These are phyloP conservation scores for Eremophila alpestris DNA, from an alignment of 2,797 vertebrate species.

Conservation along the genomic window DNA sequence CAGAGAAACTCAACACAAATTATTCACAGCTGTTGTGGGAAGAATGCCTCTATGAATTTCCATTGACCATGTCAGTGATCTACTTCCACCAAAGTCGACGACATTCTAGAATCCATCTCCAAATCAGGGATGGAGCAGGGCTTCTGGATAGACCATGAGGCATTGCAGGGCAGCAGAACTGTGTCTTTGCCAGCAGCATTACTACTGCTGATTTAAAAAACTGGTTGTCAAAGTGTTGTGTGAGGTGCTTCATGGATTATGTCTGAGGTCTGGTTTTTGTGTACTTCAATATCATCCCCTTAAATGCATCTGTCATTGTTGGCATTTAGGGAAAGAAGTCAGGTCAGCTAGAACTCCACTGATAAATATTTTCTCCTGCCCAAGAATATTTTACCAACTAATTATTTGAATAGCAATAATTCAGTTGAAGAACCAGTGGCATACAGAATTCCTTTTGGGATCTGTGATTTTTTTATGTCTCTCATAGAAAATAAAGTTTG, in stretches of 20 bases:
- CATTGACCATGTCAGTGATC: background rate
- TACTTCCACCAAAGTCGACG: background rate
- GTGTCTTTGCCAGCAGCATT: background rate
- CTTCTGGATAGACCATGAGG: background rate
- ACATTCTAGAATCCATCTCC: background rate
- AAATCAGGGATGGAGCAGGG: background rate
- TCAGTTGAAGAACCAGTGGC: background rate
- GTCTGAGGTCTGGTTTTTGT: background rate
- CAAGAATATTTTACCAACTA: background rate
- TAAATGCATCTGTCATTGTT: background rate
- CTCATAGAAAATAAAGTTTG: background rate
- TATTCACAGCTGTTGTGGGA: background rate
- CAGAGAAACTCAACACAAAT: background rate
- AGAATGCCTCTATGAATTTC: background rate
- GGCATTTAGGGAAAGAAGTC: background rate
- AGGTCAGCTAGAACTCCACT: conserved; percentile 29
- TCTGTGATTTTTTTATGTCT: background rate
- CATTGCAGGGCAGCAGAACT: background rate
- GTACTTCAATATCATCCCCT: background rate
- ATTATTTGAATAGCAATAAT: background rate
- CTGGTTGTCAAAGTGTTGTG: background rate
- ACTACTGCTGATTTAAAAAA: background rate
- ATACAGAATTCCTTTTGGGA: background rate
- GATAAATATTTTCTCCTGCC: conserved; percentile 7
- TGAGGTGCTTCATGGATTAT: background rate